Percentiles rank a stretch among this genome's conserved stretches.
Conservation (phyloP, 1,140 invertebrate species). For the Lordiphosa mommai region DNA sequence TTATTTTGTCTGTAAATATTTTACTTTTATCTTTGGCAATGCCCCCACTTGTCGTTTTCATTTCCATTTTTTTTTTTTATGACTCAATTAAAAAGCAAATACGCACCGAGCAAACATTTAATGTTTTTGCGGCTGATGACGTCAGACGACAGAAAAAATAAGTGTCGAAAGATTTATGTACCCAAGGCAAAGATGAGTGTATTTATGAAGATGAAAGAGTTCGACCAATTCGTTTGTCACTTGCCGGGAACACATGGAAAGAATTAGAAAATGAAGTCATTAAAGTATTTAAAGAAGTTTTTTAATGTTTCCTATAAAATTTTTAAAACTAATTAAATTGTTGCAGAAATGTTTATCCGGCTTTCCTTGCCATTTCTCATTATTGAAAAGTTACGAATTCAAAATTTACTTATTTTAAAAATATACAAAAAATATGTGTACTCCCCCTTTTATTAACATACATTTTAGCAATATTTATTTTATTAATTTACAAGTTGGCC, state of each 20-base stretch:
- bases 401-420: too few species aligned
- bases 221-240: background rate
- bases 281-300: too few species aligned
- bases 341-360: too few species aligned
- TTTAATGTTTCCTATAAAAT: too few species aligned
- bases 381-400: too few species aligned
- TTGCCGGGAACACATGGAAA: too few species aligned
- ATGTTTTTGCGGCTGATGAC: constrained; percentile 27
- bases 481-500: constrained; percentile 27
- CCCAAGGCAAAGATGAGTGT: constrained; percentile 7
- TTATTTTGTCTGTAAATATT: constrained; percentile 45
- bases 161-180: constrained; percentile 48
- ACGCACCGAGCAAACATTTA: constrained; percentile 46
- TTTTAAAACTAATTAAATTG: too few species aligned
- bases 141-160: constrained; percentile 38
- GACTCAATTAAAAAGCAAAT: constrained; percentile 70
- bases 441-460: background rate
- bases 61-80: constrained; percentile 34
- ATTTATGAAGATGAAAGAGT: constrained; percentile 33
- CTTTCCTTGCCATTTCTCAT: too few species aligned
- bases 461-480: constrained; percentile 23
- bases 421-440: background rate
- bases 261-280: too few species aligned
- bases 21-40: constrained; percentile 39
- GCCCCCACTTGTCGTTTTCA: constrained; percentile 15